Conservation (phyloP, 2,888 invertebrate genomes). For the Ichneumon xanthorius region DNA sequence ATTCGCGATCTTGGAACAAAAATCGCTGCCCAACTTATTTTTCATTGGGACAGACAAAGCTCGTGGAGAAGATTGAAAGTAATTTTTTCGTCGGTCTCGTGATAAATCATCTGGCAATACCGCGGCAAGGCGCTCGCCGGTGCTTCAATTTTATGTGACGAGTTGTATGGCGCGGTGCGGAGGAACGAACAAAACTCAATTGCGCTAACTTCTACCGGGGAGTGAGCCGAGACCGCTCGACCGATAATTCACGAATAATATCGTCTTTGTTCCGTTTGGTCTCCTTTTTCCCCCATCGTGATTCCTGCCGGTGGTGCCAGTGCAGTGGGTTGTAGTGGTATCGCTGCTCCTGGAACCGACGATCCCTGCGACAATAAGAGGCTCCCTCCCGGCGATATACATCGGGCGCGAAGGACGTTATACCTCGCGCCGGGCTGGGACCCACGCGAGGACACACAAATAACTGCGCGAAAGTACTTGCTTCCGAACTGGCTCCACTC, state of each 20-base stretch:
- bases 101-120: conserved; percentile 1
- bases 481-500: conserved; percentile 79
- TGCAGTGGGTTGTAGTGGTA: conserved; percentile 11
- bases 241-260: conserved; percentile 68
- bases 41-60: conserved; percentile 1
- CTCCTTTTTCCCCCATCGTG: conserved; percentile 20
- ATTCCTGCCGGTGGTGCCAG: conserved; percentile 4
- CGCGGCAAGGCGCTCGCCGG: background rate
- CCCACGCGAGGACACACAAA: conserved; percentile 76
- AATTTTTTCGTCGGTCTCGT: conserved; percentile 23
- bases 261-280: conserved; percentile 67
- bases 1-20: conserved; percentile 32
- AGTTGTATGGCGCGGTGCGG: conserved; percentile 17
- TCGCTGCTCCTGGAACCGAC: conserved; percentile 72
- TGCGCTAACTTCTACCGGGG: conserved; percentile 51
- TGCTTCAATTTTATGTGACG: conserved; percentile 60
- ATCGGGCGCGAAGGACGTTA: conserved; percentile 69
- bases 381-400: conserved; percentile 72
- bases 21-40: conserved; percentile 26
- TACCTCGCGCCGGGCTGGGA: conserved; percentile 29
- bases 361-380: conserved; percentile 77
- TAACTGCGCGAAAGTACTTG: conserved; percentile 77
- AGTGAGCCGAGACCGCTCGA: conserved; percentile 30
- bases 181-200: conserved; percentile 57
- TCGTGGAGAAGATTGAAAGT: conserved; percentile 22